Conservation (phyloP, 2,888 invertebrate species). For the Dastarcus helophoroides region DNA sequence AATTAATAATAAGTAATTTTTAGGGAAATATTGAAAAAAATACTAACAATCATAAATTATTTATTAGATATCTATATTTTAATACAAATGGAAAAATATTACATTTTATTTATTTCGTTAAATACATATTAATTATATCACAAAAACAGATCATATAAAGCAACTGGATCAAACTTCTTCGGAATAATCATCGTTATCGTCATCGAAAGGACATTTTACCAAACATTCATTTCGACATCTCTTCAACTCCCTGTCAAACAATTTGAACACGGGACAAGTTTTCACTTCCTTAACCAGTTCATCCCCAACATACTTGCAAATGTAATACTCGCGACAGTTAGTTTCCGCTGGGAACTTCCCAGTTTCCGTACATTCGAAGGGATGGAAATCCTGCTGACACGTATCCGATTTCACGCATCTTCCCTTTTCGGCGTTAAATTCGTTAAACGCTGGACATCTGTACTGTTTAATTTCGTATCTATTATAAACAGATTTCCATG, state of each 20-base stretch:
- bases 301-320: slow-evolving; percentile 32
- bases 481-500: slow-evolving; percentile 40
- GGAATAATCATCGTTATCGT: too few relatives aligned
- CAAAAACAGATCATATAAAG: too few relatives aligned
- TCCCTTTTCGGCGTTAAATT: slow-evolving; percentile 33
- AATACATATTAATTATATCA: too few relatives aligned
- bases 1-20: too few relatives aligned
- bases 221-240: slow-evolving; percentile 25
- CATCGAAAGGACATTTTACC: slow-evolving; percentile 24
- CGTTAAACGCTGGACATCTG: slow-evolving; percentile 37
- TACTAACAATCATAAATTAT: too few relatives aligned
- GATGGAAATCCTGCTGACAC: slow-evolving; percentile 31
- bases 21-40: too few relatives aligned
- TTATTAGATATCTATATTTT: too few relatives aligned
- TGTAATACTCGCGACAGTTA: slow-evolving; percentile 39
- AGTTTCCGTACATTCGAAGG: slow-evolving; percentile 31
- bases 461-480: slow-evolving; percentile 42
- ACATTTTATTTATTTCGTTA: too few relatives aligned
- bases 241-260: slow-evolving; percentile 32
- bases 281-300: slow-evolving; percentile 32
- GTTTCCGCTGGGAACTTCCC: slow-evolving; percentile 36
- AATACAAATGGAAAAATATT: too few relatives aligned
- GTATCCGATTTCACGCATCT: slow-evolving; percentile 38
- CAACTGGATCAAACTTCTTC: too few relatives aligned
- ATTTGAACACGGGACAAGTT: slow-evolving; percentile 37